phyloP scores from a whole-genome alignment of 2,888 invertebrate species.

The Spodoptera picta region DNA sequence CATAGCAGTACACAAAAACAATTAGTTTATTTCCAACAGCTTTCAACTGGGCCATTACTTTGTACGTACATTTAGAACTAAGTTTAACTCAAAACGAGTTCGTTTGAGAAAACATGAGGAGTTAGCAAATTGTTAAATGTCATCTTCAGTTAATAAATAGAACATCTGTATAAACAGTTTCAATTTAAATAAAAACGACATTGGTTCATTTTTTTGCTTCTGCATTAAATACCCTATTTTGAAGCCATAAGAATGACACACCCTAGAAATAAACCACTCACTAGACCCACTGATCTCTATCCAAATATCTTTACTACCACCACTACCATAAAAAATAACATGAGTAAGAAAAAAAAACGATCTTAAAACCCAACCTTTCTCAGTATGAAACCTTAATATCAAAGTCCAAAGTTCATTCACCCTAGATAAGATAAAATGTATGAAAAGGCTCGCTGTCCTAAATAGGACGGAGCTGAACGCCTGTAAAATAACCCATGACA shows the following conservation, averaged over 20 bases:
- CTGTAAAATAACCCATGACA: slow-evolving; percentile 34
- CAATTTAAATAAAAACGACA: too few relatives aligned
- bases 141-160: too few relatives aligned
- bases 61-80: slow-evolving; percentile 16
- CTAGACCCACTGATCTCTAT: too few relatives aligned
- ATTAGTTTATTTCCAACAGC: slow-evolving; percentile 15
- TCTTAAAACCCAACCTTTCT: not conserved
- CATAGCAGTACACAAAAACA: slow-evolving; percentile 25
- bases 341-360: not conserved
- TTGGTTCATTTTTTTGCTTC: too few relatives aligned
- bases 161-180: not conserved
- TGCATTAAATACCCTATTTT: too few relatives aligned
- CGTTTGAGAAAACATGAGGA: slow-evolving; percentile 5
- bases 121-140: too few relatives aligned
- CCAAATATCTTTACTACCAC: too few relatives aligned
- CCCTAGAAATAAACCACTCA: too few relatives aligned
- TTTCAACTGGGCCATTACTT: slow-evolving; percentile 25
- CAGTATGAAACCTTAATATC: slow-evolving; percentile 1
- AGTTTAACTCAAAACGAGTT: slow-evolving; percentile 12
- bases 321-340: too few relatives aligned
- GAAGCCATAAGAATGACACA: too few relatives aligned
- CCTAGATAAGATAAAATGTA: slow-evolving; percentile 15
- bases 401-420: slow-evolving; percentile 31
- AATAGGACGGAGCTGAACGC: slow-evolving; percentile 30
- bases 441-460: slow-evolving; percentile 27